Base-by-base conservation (phyloP, 2,888 invertebrate species). In the Apotomis betuletana region DNA sequence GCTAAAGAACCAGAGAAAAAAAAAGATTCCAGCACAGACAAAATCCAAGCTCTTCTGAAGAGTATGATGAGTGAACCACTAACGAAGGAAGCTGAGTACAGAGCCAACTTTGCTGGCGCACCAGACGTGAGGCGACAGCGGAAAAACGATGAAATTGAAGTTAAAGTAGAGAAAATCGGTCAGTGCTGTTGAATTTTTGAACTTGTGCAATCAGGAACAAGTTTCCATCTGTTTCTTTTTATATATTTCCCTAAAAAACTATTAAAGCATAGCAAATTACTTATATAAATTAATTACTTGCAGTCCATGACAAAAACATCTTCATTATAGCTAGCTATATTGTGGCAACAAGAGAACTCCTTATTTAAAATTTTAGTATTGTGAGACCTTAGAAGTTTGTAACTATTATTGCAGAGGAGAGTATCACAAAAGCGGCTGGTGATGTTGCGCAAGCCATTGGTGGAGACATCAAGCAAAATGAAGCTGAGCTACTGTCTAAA, bases 401-500 rank as follows among this genome's bases (percentile, higher is more conserved):
- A 27, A 27, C 27, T 27, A 41, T 6, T 0, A 41, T 61, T 87
- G 3, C 81, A 93, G 94, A 92, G 80, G 87, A 91, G 74, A 88
- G 81, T 12, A 83, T 96, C 59, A 90, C 92, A 36, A 90, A 90
- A 78, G 97, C 97, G 9, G 97, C 96, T 0, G 94, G 95, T 82
- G 93, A 95, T 74, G 96, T 97, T n/a, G 97, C 97, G 0, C 87
- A 94, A 75, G 90, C 94, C 52, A 83, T 97, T 0, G 95, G 95
- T 63, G 96, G 96, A 10, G 94, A 96, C 85, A 89, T 93, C 0
- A 94, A 95, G 78, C 94, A 95, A 85, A 96, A 95, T 0, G 96
- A 97, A 87, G 94, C 96, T 0, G 97, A 97, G 81, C 88, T 97
- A 5, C 87, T 97, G 63, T 93, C 95, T 12, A 96, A 96, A 86